These are phyloP conservation scores for Notodonta dromedarius DNA, from an alignment of 2,888 invertebrate genomes.

Conservation along the genomic window DNA sequence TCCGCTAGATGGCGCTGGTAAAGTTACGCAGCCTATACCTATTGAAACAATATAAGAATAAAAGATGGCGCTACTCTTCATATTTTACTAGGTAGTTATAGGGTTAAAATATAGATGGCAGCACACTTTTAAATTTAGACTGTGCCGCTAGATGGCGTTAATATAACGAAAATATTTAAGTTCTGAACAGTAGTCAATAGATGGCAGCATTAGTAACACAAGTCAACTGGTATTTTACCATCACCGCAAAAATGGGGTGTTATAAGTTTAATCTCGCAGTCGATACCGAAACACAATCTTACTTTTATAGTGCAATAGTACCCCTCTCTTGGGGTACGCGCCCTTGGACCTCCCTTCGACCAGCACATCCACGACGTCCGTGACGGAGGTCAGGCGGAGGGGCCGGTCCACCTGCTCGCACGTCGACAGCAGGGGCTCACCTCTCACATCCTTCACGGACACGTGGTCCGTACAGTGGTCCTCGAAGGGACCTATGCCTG, in stretches of 20 bases:
- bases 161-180: too few species aligned
- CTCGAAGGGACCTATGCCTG: constrained; percentile 79
- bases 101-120: not conserved
- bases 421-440: constrained; percentile 75
- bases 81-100: not conserved
- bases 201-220: too few species aligned
- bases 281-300: constrained; percentile 36
- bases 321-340: constrained; percentile 85
- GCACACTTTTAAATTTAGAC: not conserved
- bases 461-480: constrained; percentile 80
- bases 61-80: constrained; percentile 12
- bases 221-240: too few species aligned
- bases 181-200: too few species aligned
- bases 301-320: constrained; percentile 87
- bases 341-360: constrained; percentile 78
- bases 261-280: too few species aligned
- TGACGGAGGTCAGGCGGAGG: constrained; percentile 72
- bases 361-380: constrained; percentile 72
- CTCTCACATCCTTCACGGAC: constrained; percentile 76
- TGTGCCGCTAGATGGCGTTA: too few species aligned
- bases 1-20: constrained; percentile 86
- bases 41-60: constrained; percentile 22
- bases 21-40: constrained; percentile 88
- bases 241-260: too few species aligned
- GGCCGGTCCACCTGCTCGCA: constrained; percentile 84